A percentile compares a stretch with the other conserved stretches of the same genome.
Evolutionary conservation across 2,113 vertebrate genomes (phyloP).

Genomic region (Centropristis striata): DNA sequence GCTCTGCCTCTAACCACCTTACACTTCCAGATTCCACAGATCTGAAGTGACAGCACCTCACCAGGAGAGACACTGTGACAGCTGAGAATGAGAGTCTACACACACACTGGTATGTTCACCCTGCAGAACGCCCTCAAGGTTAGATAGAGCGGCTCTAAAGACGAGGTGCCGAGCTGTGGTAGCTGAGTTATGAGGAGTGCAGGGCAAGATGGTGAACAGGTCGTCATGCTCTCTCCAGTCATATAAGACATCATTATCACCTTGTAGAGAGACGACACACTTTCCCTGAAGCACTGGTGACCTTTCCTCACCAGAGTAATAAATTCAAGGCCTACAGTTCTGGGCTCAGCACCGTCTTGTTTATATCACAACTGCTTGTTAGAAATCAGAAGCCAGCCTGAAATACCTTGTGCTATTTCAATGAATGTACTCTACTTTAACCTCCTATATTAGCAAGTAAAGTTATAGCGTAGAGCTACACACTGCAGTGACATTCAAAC

Average conservation of each 20-base stretch:
- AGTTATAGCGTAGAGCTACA: not conserved
- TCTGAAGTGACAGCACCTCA: not conserved
- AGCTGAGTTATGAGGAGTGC: not conserved
- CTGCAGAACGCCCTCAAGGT: conserved; percentile 38
- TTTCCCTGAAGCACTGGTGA: not conserved
- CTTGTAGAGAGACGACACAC: not conserved
- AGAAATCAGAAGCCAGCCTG: not conserved
- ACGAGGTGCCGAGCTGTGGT: conserved; percentile 16
- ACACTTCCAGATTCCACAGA: not conserved
- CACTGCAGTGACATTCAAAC: too few species aligned
- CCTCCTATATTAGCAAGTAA: not conserved
- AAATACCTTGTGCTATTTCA: not conserved
- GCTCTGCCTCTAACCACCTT: too few species aligned
- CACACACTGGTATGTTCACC: conserved; percentile 37
- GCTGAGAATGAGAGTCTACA: conserved; percentile 32
- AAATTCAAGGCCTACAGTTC: not conserved
- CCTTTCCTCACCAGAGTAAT: not conserved
- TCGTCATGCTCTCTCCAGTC: not conserved
- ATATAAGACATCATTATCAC: not conserved
- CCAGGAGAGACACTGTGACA: conserved; percentile 9
- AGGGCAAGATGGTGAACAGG: not conserved
- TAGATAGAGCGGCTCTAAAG: conserved; percentile 13
- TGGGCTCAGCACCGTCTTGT: conserved; percentile 18
- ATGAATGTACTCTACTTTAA: not conserved
- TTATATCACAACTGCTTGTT: not conserved